Evolutionary conservation across 2,888 invertebrate species (phyloP), one percentile per base, ranked within the genome.

Genomic region (Sesia apiformis): DNA sequence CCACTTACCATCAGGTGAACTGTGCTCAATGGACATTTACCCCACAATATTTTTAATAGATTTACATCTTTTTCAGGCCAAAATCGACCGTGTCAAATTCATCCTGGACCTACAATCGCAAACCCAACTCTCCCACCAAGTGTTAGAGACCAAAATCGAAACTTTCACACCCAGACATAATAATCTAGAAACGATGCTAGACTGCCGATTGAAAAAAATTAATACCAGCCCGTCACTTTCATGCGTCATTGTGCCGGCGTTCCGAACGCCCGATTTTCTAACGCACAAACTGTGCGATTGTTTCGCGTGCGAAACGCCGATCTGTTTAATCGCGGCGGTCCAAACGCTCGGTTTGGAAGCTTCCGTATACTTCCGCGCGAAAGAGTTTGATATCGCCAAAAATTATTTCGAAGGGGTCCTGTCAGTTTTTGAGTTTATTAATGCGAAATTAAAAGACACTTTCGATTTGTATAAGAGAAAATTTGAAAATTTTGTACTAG

Each of bases 21-120:
- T 23, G 23, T 23, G 23, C 1, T 23, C 23, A 23, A 23, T 23
- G 23, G 23, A 23, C 23, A 23, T 23, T 23, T 23, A 23, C 23
- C 23, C 23, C 23, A 23, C 23, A 23, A 23, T 1, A 23, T 23
- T 23, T 23, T 23, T 23, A 23, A 23, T 23, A 23, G 23, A 23
- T 23, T 23, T 23, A 23, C 23, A 1, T 23, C 23, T 1, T 23
- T 56, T 55, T 4, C 72, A 87, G 87, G 65, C 72, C 0, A 79
- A 72, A 58, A 81, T 86, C 53, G 82, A 85, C 61, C 74, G 74
- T 0, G 65, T 88, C 0, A 85, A 86, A 56, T 69, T 77, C 61
- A 74, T 79, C 3, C 57, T 84, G 2, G 85, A 84, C 0, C 57
- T 84, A 0, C 74, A 75, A 6, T 60, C 72, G 0, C 8, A 46